phyloP scores from a whole-genome alignment of 2,113 vertebrate species.

The Sander lucioperca region DNA sequence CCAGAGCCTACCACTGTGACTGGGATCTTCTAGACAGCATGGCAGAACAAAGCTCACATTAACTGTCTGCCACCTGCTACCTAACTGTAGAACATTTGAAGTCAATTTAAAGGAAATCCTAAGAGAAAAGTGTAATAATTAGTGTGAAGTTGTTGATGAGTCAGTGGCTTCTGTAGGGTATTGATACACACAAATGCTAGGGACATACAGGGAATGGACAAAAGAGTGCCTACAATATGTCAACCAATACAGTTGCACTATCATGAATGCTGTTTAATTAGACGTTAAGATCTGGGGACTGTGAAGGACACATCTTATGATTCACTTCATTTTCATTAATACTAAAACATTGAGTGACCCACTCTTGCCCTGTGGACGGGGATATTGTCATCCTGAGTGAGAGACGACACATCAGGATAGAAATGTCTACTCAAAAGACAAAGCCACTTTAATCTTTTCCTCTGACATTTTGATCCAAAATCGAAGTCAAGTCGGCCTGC shows the following conservation, averaged over 20 bases:
- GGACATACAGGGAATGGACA: slow-evolving; percentile 7
- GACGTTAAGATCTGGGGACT: neutral
- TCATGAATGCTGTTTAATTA: neutral
- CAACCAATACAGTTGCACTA: neutral
- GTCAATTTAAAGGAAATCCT: slow-evolving; percentile 29
- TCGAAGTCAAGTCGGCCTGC: neutral
- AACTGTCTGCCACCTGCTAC: slow-evolving; percentile 44
- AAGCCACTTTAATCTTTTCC: neutral
- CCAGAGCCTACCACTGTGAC: slow-evolving; percentile 33
- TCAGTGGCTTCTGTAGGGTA: neutral
- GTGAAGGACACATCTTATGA: neutral
- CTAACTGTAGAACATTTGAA: slow-evolving; percentile 20
- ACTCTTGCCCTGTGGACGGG: neutral
- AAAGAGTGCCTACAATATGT: neutral
- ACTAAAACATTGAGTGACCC: neutral
- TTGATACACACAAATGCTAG: neutral
- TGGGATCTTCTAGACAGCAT: slow-evolving; percentile 13
- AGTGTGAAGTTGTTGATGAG: slow-evolving; percentile 17
- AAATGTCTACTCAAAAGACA: neutral
- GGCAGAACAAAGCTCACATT: slow-evolving; percentile 30
- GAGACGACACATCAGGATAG: neutral
- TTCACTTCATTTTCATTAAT: neutral
- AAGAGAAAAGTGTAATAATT: slow-evolving; percentile 14
- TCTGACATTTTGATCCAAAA: neutral
- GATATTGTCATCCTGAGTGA: neutral